Conservation (phyloP, 2,888 invertebrate species). For the Harpagoxenus sublaevis region DNA sequence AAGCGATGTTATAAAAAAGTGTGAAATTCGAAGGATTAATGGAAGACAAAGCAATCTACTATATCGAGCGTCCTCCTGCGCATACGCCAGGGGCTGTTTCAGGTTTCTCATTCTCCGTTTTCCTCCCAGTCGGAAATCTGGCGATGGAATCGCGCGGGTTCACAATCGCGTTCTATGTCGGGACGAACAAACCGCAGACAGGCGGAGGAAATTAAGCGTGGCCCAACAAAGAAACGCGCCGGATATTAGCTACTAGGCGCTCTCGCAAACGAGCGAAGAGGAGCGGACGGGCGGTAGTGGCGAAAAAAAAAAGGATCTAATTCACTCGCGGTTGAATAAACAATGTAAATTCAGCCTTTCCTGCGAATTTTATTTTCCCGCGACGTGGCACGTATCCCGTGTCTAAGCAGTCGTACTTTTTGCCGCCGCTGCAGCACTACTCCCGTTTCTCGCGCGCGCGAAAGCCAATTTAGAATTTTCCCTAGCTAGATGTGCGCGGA, state of each 20-base stretch:
- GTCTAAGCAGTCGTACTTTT: slow-evolving; percentile 50
- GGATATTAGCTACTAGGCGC: slow-evolving; percentile 50
- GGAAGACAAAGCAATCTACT: not conserved
- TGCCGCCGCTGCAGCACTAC: slow-evolving; percentile 1
- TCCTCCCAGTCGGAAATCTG: slow-evolving; percentile 1
- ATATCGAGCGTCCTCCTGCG: not conserved
- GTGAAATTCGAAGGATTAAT: slow-evolving; percentile 18
- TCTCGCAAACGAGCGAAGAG: slow-evolving; percentile 12
- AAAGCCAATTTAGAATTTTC: slow-evolving; percentile 43
- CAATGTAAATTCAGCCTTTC: slow-evolving; percentile 51
- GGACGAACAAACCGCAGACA: slow-evolving; percentile 29
- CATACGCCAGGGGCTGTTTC: not conserved
- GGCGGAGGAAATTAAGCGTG: slow-evolving; percentile 46
- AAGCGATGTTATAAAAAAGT: not conserved
- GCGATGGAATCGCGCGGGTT: slow-evolving; percentile 36
- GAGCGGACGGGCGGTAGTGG: not conserved
- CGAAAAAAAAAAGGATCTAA: slow-evolving; percentile 20
- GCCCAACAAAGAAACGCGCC: slow-evolving; percentile 36
- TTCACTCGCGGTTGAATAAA: slow-evolving; percentile 48
- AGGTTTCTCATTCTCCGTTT: not conserved
- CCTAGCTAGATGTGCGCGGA: slow-evolving; percentile 12
- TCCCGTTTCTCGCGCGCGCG: slow-evolving; percentile 21
- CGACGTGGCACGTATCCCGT: slow-evolving; percentile 1
- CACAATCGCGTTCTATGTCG: slow-evolving; percentile 53
- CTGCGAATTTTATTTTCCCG: slow-evolving; percentile 40